Percentiles rank a stretch among this genome's conserved stretches.
Evolutionary conservation across 2,888 invertebrate species (phyloP).

Genomic region (Euspilapteryx auroguttella): DNA sequence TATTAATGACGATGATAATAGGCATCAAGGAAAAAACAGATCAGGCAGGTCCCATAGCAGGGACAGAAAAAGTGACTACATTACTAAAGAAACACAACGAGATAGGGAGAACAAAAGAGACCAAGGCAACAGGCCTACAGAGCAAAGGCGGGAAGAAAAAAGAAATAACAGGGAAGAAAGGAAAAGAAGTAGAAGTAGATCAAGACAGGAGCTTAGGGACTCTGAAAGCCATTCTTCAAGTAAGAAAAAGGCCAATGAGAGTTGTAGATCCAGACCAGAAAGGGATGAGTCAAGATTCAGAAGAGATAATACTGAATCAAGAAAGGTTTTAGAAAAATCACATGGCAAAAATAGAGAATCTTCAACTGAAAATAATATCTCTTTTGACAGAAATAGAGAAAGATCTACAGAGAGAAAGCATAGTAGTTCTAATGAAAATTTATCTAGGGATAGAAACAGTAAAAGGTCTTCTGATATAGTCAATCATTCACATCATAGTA

Average conservation of each 20-base stretch:
- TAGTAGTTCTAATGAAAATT: too few species aligned
- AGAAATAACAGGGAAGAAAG: slow-evolving; percentile 11
- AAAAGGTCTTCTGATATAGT: too few species aligned
- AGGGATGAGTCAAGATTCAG: slow-evolving; percentile 7
- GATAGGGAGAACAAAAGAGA: neutral
- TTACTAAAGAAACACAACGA: slow-evolving; percentile 6
- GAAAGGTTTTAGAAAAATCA: slow-evolving; percentile 8
- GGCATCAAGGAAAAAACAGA: slow-evolving; percentile 8
- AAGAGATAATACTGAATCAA: slow-evolving; percentile 4
- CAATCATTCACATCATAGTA: too few species aligned
- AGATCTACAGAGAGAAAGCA: too few species aligned
- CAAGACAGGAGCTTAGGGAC: slow-evolving; percentile 10
- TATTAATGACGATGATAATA: slow-evolving; percentile 32
- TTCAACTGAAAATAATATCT: too few species aligned
- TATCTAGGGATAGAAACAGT: too few species aligned
- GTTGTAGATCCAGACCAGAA: slow-evolving; percentile 6
- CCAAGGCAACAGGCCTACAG: slow-evolving; percentile 2
- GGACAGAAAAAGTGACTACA: neutral
- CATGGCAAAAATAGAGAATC: slow-evolving; percentile 5
- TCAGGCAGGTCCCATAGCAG: slow-evolving; percentile 10
- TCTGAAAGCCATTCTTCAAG: neutral
- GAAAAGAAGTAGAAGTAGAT: slow-evolving; percentile 19
- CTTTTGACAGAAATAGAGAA: too few species aligned
- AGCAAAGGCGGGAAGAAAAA: slow-evolving; percentile 19
- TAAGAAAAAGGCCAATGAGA: slow-evolving; percentile 6